Conservation (phyloP, 2,797 vertebrate genomes). For the Xerus rutilus region DNA sequence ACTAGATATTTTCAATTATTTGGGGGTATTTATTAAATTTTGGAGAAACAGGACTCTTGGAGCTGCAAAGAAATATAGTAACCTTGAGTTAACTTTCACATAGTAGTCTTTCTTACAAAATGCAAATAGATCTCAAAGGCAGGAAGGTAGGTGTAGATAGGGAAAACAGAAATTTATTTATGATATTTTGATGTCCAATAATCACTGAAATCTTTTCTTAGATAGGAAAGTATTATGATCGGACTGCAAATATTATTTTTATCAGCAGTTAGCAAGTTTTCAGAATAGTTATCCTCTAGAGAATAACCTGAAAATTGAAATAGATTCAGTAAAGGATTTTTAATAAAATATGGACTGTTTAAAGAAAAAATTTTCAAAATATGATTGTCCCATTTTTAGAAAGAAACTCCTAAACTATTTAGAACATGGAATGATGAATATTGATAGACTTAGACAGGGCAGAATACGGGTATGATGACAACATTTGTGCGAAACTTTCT, state of each 20-base stretch:
- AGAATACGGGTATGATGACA: neutral
- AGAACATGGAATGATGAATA: constrained; percentile 6
- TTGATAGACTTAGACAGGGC: neutral
- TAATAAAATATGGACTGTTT: constrained; percentile 28
- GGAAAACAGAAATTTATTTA: constrained; percentile 50
- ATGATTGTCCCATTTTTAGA: constrained; percentile 51
- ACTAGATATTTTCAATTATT: constrained; percentile 43
- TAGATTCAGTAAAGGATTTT: neutral
- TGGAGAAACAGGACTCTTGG: neutral
- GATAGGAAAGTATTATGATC: neutral
- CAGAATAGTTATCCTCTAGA: constrained; percentile 45
- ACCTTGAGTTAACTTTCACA: neutral
- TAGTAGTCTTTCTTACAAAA: constrained; percentile 42
- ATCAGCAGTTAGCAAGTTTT: constrained; percentile 61
- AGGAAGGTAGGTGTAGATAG: neutral
- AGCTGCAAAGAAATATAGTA: neutral
- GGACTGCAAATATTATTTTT: constrained; percentile 11
- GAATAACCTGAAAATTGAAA: constrained; percentile 60
- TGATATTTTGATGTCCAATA: constrained; percentile 19
- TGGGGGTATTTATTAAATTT: neutral
- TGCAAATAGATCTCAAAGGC: constrained; percentile 31
- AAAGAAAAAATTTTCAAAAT: constrained; percentile 30
- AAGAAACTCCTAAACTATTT: constrained; percentile 46
- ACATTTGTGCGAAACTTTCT: neutral
- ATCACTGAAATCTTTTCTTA: constrained; percentile 34